Evolutionary conservation across 2,888 invertebrate species (phyloP).

Genomic region (Willowsia nigromaculata): DNA sequence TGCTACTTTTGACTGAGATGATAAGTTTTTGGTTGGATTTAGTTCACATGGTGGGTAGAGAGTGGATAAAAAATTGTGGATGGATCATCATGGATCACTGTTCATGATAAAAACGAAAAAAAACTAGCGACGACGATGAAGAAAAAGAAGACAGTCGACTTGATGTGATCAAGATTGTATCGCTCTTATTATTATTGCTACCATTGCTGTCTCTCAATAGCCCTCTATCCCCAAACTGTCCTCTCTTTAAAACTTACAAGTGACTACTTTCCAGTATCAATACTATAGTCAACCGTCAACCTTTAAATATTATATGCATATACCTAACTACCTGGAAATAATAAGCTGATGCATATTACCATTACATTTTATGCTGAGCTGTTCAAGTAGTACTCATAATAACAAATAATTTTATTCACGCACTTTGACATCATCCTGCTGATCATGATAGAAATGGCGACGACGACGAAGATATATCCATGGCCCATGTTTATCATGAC

Average conservation of each 20-base stretch:
- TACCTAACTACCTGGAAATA: neutral
- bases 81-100: constrained; percentile 18
- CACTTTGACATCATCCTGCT: constrained; percentile 2
- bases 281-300: too few relatives aligned
- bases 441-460: neutral
- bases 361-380: neutral
- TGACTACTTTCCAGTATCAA: too few relatives aligned
- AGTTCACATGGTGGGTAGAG: constrained; percentile 29
- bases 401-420: constrained; percentile 6
- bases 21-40: neutral
- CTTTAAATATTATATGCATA: too few relatives aligned
- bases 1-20: neutral
- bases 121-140: neutral
- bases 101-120: constrained; percentile 42
- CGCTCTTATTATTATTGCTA: constrained; percentile 23
- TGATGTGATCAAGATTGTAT: constrained; percentile 56
- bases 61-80: constrained; percentile 1
- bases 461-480: neutral
- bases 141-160: constrained; percentile 39
- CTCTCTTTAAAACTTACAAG: too few relatives aligned
- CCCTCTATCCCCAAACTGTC: constrained; percentile 16
- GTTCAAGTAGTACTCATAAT: neutral
- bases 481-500: neutral
- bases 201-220: constrained; percentile 9
- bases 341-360: neutral